A percentile compares a stretch with the other conserved stretches of the same genome.
phyloP scores from a whole-genome alignment of 2,888 invertebrate genomes.

The Bellardia pandia region DNA sequence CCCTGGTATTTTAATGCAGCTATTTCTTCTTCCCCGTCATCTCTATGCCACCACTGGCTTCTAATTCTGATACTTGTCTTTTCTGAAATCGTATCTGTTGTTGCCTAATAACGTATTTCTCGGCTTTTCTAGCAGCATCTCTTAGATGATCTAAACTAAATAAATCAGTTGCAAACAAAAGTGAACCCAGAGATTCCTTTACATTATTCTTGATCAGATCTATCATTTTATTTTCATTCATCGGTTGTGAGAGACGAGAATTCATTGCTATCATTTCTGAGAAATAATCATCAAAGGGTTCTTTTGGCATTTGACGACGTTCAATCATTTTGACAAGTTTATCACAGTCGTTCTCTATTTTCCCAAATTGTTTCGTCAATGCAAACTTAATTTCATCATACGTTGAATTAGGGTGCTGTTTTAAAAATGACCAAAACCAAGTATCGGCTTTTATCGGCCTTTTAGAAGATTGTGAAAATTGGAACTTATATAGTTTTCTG shows the following conservation, averaged over 20 bases:
- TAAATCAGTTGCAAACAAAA: neutral
- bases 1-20: slow-evolving; percentile 21
- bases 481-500: neutral
- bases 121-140: slow-evolving; percentile 1
- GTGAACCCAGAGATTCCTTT: neutral
- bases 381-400: slow-evolving; percentile 2
- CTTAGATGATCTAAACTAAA: neutral
- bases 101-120: slow-evolving; percentile 41
- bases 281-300: slow-evolving; percentile 27
- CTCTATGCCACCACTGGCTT: neutral
- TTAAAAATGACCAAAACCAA: slow-evolving; percentile 39
- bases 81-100: neutral
- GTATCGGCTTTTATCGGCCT: slow-evolving; percentile 41
- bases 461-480: slow-evolving; percentile 23
- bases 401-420: neutral
- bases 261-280: slow-evolving; percentile 31
- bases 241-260: slow-evolving; percentile 4
- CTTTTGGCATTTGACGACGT: slow-evolving; percentile 12
- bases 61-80: slow-evolving; percentile 11
- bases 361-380: slow-evolving; percentile 17
- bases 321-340: slow-evolving; percentile 35
- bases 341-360: slow-evolving; percentile 26
- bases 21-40: neutral
- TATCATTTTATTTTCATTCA: neutral
- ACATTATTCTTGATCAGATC: neutral